A percentile compares a stretch with the other conserved stretches of the same genome.
Evolutionary conservation across 2,888 invertebrate genomes (phyloP).

Genomic region (Odontomyia ornata): DNA sequence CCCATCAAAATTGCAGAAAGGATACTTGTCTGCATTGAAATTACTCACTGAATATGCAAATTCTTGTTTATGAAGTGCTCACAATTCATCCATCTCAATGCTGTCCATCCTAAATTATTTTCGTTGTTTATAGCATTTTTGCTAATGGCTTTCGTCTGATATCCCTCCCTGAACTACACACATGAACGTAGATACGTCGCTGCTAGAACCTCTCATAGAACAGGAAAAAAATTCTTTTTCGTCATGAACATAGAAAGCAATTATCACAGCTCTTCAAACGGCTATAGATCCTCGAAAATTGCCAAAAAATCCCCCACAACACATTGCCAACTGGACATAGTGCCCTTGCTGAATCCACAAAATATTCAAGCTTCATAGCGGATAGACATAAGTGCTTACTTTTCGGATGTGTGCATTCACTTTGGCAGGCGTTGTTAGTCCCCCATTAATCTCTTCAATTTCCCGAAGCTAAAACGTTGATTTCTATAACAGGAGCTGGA

Average conservation of each 20-base stretch:
- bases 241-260: conserved; percentile 5
- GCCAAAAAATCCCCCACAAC: conserved; percentile 18
- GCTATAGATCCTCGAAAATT: conserved; percentile 35
- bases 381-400: background rate
- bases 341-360: conserved; percentile 1
- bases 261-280: conserved; percentile 25
- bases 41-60: too few relatives aligned
- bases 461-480: conserved; percentile 33
- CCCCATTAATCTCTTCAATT: conserved; percentile 39
- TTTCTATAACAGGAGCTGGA: conserved; percentile 25
- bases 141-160: too few relatives aligned
- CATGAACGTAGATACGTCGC: too few relatives aligned
- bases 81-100: too few relatives aligned
- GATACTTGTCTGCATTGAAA: too few relatives aligned
- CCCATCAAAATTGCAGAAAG: too few relatives aligned
- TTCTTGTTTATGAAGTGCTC: too few relatives aligned
- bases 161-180: too few relatives aligned
- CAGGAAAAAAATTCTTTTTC: conserved; percentile 6
- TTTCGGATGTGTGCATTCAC: background rate
- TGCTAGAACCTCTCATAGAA: too few relatives aligned
- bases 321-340: background rate
- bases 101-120: too few relatives aligned
- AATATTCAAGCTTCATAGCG: background rate
- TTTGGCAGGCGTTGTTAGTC: conserved; percentile 9
- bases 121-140: too few relatives aligned